These are phyloP conservation scores for Argyra leucocephala DNA, from an alignment of 2,888 invertebrate genomes.

Conservation along the genomic window DNA sequence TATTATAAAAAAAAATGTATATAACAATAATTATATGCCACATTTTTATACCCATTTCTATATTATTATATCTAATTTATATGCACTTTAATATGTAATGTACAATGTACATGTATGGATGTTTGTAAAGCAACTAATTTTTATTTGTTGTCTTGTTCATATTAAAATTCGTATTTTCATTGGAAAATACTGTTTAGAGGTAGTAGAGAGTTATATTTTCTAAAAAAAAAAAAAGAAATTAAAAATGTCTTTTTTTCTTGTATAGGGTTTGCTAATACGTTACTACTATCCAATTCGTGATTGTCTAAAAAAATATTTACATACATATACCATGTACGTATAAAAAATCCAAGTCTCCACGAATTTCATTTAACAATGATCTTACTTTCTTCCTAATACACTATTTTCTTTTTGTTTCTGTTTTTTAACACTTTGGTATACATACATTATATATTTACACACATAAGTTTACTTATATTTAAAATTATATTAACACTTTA, in stretches of 20 bases:
- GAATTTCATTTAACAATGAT: background rate
- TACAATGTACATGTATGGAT: background rate
- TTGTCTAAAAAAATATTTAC: conserved; percentile 2
- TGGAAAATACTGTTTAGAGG: no score
- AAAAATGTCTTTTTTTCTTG: no score
- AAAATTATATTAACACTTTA: conserved; percentile 4
- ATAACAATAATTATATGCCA: background rate
- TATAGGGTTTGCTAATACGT: conserved; percentile 2
- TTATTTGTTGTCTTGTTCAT: no score
- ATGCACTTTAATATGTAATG: no score
- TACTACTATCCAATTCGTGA: conserved; percentile 1
- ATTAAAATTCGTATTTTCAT: no score
- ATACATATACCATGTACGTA: background rate
- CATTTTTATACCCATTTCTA: background rate
- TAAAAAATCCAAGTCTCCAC: background rate
- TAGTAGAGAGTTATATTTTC: no score
- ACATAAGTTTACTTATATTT: background rate
- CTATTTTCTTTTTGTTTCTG: background rate
- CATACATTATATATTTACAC: background rate
- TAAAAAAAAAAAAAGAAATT: no score
- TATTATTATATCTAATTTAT: background rate
- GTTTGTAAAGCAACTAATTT: background rate
- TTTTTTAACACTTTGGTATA: background rate
- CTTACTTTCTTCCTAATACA: background rate
- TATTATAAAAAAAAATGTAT: background rate